phyloP scores from a whole-genome alignment of 2,888 invertebrate genomes.

The Plebejus melissa region DNA sequence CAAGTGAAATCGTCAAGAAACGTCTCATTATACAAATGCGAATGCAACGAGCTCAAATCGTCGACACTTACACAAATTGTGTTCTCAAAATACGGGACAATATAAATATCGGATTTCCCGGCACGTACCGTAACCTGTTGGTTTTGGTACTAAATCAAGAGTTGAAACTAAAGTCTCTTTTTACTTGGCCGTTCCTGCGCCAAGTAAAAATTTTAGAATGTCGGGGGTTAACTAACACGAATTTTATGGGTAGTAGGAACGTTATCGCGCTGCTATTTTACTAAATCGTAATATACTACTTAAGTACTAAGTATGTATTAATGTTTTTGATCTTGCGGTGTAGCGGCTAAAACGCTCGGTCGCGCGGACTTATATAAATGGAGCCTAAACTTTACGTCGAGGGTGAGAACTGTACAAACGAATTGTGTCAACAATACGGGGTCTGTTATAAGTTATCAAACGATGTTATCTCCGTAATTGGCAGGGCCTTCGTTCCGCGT shows the following conservation, averaged over 20 bases:
- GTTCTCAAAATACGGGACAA: neutral
- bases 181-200: neutral
- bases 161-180: neutral
- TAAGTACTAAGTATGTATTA: too few species aligned
- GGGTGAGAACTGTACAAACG: neutral
- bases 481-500: neutral
- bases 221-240: neutral
- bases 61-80: conserved; percentile 26
- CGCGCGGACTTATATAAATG: too few species aligned
- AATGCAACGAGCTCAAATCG: conserved; percentile 12
- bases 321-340: too few species aligned
- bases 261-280: too few species aligned
- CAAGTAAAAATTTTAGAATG: neutral
- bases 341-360: too few species aligned
- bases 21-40: conserved; percentile 4
- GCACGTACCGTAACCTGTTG: conserved; percentile 3
- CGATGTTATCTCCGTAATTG: neutral
- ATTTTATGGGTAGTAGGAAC: neutral
- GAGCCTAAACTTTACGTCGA: neutral
- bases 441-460: neutral
- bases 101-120: neutral
- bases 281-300: too few species aligned
- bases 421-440: conserved; percentile 6
- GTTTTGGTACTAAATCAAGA: conserved; percentile 3
- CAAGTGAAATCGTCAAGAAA: neutral